Conservation (phyloP, 2,888 invertebrate genomes). For the Oxyteleia sp. region DNA sequence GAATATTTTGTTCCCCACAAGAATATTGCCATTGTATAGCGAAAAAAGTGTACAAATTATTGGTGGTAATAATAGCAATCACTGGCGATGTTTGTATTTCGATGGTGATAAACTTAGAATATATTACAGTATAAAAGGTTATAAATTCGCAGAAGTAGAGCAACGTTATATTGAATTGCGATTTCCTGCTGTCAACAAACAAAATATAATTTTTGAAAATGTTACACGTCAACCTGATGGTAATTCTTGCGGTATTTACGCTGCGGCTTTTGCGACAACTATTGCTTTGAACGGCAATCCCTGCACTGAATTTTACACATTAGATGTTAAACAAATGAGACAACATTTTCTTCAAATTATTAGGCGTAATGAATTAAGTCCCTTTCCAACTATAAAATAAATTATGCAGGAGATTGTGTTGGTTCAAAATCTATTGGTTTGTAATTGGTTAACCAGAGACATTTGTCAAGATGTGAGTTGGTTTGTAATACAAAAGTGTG, state of each 20-base stretch:
- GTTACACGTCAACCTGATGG: neutral
- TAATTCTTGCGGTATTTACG: neutral
- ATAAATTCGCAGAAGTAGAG: neutral
- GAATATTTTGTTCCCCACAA: neutral
- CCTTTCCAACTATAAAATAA: neutral
- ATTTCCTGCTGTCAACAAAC: neutral
- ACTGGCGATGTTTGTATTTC: constrained; percentile 22
- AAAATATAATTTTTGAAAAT: neutral
- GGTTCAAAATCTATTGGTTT: too few species aligned
- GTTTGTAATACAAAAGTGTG: too few species aligned
- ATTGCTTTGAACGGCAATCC: neutral
- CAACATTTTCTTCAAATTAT: neutral
- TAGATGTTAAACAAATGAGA: neutral
- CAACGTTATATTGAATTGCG: neutral
- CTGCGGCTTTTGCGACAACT: neutral
- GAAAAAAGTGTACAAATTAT: constrained; percentile 32
- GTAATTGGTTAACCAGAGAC: too few species aligned
- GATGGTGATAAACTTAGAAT: neutral
- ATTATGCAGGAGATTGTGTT: too few species aligned
- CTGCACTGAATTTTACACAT: neutral
- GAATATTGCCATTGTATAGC: neutral
- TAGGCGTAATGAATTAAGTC: neutral
- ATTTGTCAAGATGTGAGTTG: too few species aligned
- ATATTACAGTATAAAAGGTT: constrained; percentile 4
- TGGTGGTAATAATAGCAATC: neutral